These are phyloP conservation scores for Zygaena filipendulae DNA, from an alignment of 2,888 invertebrate genomes.

Conservation along the genomic window DNA sequence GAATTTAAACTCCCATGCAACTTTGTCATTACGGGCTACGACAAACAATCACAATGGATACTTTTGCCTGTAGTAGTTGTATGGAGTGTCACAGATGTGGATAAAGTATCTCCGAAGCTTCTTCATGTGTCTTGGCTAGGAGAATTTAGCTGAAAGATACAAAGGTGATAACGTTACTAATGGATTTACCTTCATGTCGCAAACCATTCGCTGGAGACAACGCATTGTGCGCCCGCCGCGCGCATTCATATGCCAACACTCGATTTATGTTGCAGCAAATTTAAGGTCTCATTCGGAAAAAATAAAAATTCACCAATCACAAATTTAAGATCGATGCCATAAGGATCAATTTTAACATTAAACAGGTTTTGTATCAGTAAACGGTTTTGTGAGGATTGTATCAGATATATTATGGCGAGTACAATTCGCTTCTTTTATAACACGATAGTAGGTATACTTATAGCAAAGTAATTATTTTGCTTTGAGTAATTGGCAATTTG, in stretches of 20 bases:
- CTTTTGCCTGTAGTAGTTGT: no score
- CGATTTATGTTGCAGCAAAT: conserved; percentile 41
- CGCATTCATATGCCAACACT: conserved; percentile 56
- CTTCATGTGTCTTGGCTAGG: no score
- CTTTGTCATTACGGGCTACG: no score
- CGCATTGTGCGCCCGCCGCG: conserved; percentile 34
- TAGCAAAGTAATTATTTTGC: conserved; percentile 47
- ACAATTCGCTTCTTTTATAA: conserved; percentile 29
- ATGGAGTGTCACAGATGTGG: no score
- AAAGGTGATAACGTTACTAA: conserved; percentile 32
- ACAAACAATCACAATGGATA: no score
- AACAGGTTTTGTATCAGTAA: background rate
- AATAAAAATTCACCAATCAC: conserved; percentile 9
- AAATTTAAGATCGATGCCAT: conserved; percentile 2
- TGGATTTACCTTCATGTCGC: conserved; percentile 38
- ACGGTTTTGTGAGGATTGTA: conserved; percentile 11
- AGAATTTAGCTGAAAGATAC: conserved; percentile 33
- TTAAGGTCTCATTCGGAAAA: conserved; percentile 13
- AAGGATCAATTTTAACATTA: conserved; percentile 16
- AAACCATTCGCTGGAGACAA: conserved; percentile 29
- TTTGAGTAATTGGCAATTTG: conserved; percentile 43
- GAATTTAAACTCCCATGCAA: no score
- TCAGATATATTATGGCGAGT: conserved; percentile 40
- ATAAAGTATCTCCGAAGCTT: no score
- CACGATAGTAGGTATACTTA: conserved; percentile 43